phyloP scores from a whole-genome alignment of 2,797 vertebrate genomes.

The Falco peregrinus region DNA sequence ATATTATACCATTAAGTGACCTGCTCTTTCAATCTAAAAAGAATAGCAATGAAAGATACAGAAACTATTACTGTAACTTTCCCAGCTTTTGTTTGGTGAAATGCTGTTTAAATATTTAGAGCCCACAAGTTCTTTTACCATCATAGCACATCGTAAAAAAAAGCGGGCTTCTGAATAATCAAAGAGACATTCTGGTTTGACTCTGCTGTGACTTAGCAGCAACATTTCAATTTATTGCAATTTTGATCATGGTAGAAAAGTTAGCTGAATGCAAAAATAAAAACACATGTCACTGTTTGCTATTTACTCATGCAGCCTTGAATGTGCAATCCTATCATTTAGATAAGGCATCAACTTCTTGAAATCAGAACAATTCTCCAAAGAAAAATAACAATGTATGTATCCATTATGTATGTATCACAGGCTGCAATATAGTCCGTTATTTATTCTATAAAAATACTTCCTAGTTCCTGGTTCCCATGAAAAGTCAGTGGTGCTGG shows the following conservation, averaged over 20 bases:
- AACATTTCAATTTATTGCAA: slow-evolving; percentile 21
- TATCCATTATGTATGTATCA: not conserved
- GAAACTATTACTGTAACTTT: not conserved
- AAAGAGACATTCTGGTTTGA: not conserved
- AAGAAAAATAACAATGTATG: not conserved
- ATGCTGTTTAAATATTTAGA: slow-evolving; percentile 44
- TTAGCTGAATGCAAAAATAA: slow-evolving; percentile 10
- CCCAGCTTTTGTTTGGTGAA: slow-evolving; percentile 9
- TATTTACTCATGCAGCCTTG: not conserved
- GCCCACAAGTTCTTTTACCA: not conserved
- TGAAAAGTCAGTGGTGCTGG: not conserved
- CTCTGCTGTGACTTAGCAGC: not conserved
- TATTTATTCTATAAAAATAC: not conserved
- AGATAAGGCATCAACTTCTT: not conserved
- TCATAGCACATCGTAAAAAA: not conserved
- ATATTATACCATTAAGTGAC: not conserved
- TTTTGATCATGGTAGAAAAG: slow-evolving; percentile 6
- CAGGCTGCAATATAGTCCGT: not conserved
- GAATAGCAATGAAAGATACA: not conserved
- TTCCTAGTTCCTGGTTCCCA: not conserved
- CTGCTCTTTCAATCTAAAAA: not conserved
- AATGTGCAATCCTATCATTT: not conserved
- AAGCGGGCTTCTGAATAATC: slow-evolving; percentile 9
- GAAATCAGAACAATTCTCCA: not conserved
- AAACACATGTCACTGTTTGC: not conserved